Conservation (phyloP, 2,797 vertebrate genomes). For the Tokudaia tokunoshimensis region DNA sequence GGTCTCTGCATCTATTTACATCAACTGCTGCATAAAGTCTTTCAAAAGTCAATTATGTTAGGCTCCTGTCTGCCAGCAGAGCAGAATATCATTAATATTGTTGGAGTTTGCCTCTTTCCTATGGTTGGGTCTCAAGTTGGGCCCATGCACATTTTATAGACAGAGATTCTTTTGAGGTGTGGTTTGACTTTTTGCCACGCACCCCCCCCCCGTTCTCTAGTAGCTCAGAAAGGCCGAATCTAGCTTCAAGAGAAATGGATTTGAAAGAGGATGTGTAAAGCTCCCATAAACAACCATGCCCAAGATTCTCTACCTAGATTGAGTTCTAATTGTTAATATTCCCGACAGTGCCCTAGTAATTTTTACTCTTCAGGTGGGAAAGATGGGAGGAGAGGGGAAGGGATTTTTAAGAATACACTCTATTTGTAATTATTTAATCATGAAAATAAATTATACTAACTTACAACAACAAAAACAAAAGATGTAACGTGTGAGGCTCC, state of each 20-base stretch:
- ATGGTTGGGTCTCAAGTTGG: background rate
- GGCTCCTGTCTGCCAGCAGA: background rate
- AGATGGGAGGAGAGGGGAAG: background rate
- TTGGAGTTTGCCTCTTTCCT: background rate
- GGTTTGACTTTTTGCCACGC: background rate
- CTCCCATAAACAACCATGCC: constrained; percentile 63
- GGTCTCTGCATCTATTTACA: background rate
- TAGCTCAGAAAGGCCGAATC: background rate
- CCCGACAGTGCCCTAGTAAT: constrained; percentile 69
- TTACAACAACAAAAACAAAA: background rate
- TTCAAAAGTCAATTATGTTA: background rate
- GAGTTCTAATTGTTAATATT: constrained; percentile 46
- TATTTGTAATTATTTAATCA: constrained; percentile 70
- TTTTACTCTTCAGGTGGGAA: background rate
- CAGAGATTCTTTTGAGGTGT: too few relatives aligned
- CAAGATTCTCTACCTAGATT: background rate
- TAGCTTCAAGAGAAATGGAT: constrained; percentile 5
- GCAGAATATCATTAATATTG: background rate
- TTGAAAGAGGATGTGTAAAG: constrained; percentile 34
- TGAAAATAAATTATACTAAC: constrained; percentile 59
- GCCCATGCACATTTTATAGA: too few relatives aligned
- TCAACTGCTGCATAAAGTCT: background rate
- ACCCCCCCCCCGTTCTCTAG: background rate
- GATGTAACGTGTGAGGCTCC: too few relatives aligned
- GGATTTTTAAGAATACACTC: background rate